phyloP scores from a whole-genome alignment of 2,113 vertebrate species.

The Otocyon megalotis region DNA sequence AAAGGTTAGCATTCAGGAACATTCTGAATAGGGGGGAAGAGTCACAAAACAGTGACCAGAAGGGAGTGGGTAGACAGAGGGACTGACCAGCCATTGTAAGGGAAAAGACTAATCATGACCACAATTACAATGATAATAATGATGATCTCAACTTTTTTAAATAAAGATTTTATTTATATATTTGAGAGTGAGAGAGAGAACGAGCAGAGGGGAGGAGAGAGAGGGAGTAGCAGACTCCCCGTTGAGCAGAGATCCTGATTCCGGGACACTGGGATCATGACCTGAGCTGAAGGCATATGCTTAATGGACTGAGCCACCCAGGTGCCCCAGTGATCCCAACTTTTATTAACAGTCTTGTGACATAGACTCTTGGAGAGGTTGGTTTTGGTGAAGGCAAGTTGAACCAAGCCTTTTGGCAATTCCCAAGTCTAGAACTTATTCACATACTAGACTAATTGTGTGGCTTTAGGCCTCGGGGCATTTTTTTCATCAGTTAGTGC shows the following conservation, averaged over 20 bases:
- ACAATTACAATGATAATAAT: background rate
- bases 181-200: background rate
- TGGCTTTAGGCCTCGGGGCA: background rate
- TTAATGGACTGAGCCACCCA: background rate
- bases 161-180: background rate
- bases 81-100: background rate
- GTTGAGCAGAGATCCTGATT: background rate
- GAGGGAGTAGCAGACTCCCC: background rate
- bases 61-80: background rate
- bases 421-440: background rate
- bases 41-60: too few species aligned
- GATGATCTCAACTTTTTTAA: background rate
- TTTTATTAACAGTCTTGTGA: background rate
- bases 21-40: background rate
- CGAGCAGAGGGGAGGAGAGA: background rate
- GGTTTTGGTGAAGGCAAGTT: background rate
- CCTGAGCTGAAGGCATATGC: background rate
- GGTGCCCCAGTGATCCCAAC: background rate
- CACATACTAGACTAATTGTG: background rate
- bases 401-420: background rate
- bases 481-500: background rate
- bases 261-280: background rate
- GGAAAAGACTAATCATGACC: background rate
- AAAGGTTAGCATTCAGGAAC: background rate
- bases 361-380: background rate